Evolutionary conservation across 2,113 vertebrate species (phyloP).

Genomic region (Chelonoidis abingdonii): DNA sequence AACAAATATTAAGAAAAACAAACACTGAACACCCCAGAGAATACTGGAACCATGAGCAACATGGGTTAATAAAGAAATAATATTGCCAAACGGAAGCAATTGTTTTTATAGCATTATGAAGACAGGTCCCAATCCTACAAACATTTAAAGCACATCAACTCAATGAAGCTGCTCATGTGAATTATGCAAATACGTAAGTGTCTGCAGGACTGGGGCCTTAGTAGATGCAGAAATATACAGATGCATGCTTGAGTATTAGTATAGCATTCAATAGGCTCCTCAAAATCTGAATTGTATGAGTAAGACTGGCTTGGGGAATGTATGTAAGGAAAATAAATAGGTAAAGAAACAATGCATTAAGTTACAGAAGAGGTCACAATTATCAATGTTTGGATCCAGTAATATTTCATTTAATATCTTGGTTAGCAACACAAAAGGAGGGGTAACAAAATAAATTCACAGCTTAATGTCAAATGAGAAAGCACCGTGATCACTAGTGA

Average conservation of each 20-base stretch:
- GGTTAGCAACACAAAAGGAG: not conserved
- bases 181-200: not conserved
- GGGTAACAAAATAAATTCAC: not conserved
- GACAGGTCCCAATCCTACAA: not conserved
- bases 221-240: not conserved
- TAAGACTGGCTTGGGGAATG: not conserved
- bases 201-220: not conserved
- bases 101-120: not conserved
- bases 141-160: not conserved
- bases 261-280: not conserved
- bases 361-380: rapidly evolving
- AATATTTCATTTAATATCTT: not conserved
- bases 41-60: not conserved
- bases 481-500: not conserved
- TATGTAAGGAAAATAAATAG: not conserved
- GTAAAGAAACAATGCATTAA: not conserved
- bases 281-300: not conserved
- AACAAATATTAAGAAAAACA: not conserved
- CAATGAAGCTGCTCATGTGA: not conserved
- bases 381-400: not conserved
- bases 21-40: not conserved
- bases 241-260: not conserved
- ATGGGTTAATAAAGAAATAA: not conserved
- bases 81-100: not conserved
- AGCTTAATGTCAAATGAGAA: not conserved